phyloP scores from a whole-genome alignment of 2,797 vertebrate species.

The Leptatherina wallacei region DNA sequence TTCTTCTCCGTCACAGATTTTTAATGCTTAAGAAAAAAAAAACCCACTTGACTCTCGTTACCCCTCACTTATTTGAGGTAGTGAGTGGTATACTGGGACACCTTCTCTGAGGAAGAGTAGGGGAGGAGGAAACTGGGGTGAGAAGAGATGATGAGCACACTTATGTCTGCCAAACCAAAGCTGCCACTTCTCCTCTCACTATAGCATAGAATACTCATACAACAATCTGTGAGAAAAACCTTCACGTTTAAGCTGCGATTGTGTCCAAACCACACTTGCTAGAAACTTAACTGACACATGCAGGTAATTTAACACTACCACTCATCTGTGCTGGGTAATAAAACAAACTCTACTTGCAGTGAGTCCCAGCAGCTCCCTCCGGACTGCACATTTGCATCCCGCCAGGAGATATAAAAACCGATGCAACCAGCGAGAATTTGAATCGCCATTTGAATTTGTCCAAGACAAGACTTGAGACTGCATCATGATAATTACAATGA shows the following conservation, averaged over 20 bases:
- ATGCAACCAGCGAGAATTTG: conserved; percentile 67
- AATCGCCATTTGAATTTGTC: conserved; percentile 79
- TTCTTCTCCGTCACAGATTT: conserved; percentile 39
- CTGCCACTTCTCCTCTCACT: conserved; percentile 42
- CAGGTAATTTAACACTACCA: conserved; percentile 39
- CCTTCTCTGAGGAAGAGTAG: conserved; percentile 64
- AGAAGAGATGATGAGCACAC: conserved; percentile 46
- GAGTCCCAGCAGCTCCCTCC: conserved; percentile 46
- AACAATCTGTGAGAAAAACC: conserved; percentile 13
- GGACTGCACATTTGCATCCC: conserved; percentile 73
- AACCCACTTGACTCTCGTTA: conserved; percentile 29
- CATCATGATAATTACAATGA: conserved; percentile 41
- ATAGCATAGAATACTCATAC: conserved; percentile 22
- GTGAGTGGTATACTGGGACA: conserved; percentile 56
- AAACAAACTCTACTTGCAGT: conserved; percentile 48
- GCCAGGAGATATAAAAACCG: conserved; percentile 72
- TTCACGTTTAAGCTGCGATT: conserved; percentile 3
- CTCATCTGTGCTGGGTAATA: conserved; percentile 26
- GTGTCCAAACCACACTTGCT: background rate
- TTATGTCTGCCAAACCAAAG: conserved; percentile 49
- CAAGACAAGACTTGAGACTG: conserved; percentile 62
- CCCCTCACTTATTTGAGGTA: conserved; percentile 54
- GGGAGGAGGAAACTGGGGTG: conserved; percentile 69
- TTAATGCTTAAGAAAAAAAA: conserved; percentile 18
- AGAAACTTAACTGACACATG: conserved; percentile 11